Evolutionary conservation across 2,888 invertebrate genomes (phyloP).

Genomic region (Scaptomyza tumidula): DNA sequence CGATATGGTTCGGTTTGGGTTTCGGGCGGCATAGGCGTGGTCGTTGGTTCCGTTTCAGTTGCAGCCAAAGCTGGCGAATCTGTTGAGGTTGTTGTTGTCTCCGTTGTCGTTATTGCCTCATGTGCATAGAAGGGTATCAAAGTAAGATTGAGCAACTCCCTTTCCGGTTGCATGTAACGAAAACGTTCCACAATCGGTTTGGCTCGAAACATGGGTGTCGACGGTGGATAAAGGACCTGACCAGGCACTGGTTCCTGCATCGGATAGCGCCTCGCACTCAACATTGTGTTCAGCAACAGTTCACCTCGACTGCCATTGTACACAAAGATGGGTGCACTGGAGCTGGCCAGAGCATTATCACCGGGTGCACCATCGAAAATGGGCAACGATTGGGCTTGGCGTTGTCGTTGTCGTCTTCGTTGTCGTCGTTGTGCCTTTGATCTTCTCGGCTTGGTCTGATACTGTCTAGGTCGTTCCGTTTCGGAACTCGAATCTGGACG

Average conservation of each 20-base stretch:
- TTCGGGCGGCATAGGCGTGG: conserved; percentile 30
- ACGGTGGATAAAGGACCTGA: conserved; percentile 82
- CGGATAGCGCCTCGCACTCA: conserved; percentile 78
- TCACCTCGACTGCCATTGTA: conserved; percentile 80
- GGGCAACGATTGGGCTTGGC: conserved; percentile 55
- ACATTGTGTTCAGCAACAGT: conserved; percentile 81
- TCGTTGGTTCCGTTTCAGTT: background rate
- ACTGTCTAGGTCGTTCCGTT: background rate
- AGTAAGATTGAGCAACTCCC: conserved; percentile 70
- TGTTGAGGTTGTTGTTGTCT: conserved; percentile 5
- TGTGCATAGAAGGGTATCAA: conserved; percentile 83
- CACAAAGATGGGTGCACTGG: conserved; percentile 72
- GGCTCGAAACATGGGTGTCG: conserved; percentile 78
- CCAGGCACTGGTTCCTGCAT: conserved; percentile 84
- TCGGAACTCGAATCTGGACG: conserved; percentile 2
- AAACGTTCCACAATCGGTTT: conserved; percentile 75
- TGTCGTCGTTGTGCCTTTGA: conserved; percentile 33
- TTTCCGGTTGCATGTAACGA: conserved; percentile 50
- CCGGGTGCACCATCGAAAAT: conserved; percentile 74
- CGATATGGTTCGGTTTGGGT: conserved; percentile 50
- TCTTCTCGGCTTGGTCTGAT: no score
- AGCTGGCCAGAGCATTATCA: conserved; percentile 42
- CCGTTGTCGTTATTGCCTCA: conserved; percentile 78
- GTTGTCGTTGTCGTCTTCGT: conserved; percentile 45
- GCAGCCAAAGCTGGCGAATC: background rate